A percentile compares a stretch with the other conserved stretches of the same genome.
phyloP scores from a whole-genome alignment of 2,113 vertebrate species.

The Chionis minor region DNA sequence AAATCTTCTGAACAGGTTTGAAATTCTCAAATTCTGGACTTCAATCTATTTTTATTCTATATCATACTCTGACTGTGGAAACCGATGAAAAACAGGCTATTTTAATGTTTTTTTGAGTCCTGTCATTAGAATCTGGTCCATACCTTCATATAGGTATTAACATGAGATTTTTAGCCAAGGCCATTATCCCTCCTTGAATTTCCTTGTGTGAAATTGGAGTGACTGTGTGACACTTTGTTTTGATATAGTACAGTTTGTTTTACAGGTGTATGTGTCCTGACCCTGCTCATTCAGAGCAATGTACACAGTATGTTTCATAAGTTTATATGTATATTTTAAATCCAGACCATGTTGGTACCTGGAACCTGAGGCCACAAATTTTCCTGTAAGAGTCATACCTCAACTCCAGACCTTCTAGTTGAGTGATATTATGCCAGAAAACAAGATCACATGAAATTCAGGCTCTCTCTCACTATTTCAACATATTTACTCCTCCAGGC shows the following conservation, averaged over 20 bases:
- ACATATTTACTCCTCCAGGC: neutral
- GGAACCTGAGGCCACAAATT: neutral
- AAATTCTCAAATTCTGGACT: neutral
- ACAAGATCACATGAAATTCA: neutral
- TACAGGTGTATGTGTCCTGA: neutral
- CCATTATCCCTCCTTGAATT: neutral
- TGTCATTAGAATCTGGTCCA: neutral
- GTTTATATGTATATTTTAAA: neutral
- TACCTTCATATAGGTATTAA: neutral
- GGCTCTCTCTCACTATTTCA: neutral
- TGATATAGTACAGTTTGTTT: neutral
- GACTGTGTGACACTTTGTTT: neutral
- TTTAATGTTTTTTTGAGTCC: neutral
- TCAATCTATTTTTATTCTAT: neutral
- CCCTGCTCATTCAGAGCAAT: rapidly evolving
- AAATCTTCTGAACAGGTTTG: neutral
- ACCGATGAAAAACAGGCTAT: neutral
- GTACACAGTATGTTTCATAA: neutral
- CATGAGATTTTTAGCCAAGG: neutral
- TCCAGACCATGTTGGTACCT: neutral
- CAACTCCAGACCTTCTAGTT: neutral
- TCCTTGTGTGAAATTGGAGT: neutral
- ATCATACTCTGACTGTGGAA: neutral
- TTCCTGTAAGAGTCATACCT: neutral
- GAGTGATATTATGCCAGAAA: neutral